Percentiles rank a stretch among this genome's conserved stretches.
phyloP scores from a whole-genome alignment of 2,113 vertebrate genomes.

The Myotis lucifugus region DNA sequence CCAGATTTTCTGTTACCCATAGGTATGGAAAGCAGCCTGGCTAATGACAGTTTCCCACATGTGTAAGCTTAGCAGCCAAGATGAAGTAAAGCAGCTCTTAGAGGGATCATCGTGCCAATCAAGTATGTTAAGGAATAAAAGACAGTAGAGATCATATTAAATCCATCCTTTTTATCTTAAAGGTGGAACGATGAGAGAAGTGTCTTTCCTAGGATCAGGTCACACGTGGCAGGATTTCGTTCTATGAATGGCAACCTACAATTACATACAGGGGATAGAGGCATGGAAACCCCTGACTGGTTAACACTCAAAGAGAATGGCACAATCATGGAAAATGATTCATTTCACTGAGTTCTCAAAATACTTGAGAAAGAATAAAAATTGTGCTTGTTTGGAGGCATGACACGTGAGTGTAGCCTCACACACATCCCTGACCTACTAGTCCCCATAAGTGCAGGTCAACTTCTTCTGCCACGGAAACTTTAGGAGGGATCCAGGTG shows the following conservation, averaged over 20 bases:
- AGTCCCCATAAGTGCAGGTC: neutral
- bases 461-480: neutral
- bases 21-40: neutral
- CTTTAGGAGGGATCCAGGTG: neutral
- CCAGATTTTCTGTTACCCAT: neutral
- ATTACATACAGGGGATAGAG: neutral
- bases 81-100: neutral
- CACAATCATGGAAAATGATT: neutral
- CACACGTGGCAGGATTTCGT: neutral
- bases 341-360: neutral
- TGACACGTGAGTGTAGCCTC: neutral
- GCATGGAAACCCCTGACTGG: neutral
- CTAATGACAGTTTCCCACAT: neutral
- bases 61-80: neutral
- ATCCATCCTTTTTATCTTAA: neutral
- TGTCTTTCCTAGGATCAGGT: neutral
- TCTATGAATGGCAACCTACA: neutral
- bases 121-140: neutral
- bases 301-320: neutral
- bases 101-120: neutral
- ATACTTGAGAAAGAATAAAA: neutral
- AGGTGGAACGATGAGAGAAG: neutral
- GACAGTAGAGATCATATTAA: neutral
- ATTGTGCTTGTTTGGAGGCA: neutral
- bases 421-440: neutral